A percentile compares a stretch with the other conserved stretches of the same genome.
Evolutionary conservation across 2,113 vertebrate species (phyloP).

Genomic region (Salvelinus sp.): DNA sequence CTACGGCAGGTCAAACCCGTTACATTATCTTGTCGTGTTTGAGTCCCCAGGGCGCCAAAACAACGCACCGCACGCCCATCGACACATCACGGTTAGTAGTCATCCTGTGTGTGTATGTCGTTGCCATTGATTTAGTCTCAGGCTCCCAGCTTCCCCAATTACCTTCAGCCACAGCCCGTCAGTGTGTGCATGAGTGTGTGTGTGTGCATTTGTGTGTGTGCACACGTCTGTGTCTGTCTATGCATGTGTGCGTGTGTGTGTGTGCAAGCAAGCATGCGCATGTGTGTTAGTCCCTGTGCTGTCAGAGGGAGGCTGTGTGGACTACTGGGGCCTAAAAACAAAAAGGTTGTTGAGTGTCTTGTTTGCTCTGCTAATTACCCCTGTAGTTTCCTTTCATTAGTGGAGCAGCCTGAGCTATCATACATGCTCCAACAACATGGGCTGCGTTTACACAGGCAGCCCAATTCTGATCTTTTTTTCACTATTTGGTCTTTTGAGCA

Average conservation of each 20-base stretch:
- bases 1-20: conserved; percentile 54
- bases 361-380: conserved; percentile 81
- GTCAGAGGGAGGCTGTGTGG: conserved; percentile 69
- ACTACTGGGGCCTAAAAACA: conserved; percentile 61
- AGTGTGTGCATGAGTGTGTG: conserved; percentile 23
- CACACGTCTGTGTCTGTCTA: conserved; percentile 22
- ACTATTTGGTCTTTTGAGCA: too few species aligned
- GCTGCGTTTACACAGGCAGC: conserved; percentile 53
- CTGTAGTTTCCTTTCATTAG: conserved; percentile 80
- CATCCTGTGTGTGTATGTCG: conserved; percentile 50
- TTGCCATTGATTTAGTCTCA: conserved; percentile 79
- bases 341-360: conserved; percentile 66
- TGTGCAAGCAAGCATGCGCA: background rate
- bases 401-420: conserved; percentile 66
- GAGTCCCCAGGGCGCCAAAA: conserved; percentile 51
- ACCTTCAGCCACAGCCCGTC: conserved; percentile 67
- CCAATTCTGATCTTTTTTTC: too few species aligned
- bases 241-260: too few species aligned
- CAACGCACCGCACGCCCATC: conserved; percentile 5
- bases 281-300: conserved; percentile 46
- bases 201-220: background rate
- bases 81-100: conserved; percentile 66
- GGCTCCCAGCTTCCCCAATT: conserved; percentile 77
- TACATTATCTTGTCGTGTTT: conserved; percentile 51
- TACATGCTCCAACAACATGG: conserved; percentile 73